phyloP scores from a whole-genome alignment of 1,140 invertebrate species.

The Caenorhabditis elegans region WBcel235 BX284603.4:6197501-6198000 shows the following conservation, averaged over 20 bases:
- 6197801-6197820: constrained; percentile 19
- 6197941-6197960: constrained; percentile 10
- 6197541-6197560: neutral
- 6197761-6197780: neutral
- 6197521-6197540: constrained; percentile 33
- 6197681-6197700: constrained; percentile 36
- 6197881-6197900: neutral
- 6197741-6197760: neutral
- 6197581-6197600: constrained; percentile 87
- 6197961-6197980: constrained; percentile 15
- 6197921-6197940: neutral
- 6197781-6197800: constrained; percentile 8
- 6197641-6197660: neutral
- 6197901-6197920: neutral
- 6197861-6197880: neutral
- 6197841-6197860: neutral
- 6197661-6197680: constrained; percentile 34
- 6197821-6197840: neutral
- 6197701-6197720: constrained; percentile 40
- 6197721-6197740: constrained; percentile 20
- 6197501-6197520: neutral
- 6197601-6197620: constrained; percentile 94
- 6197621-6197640: constrained; percentile 68
- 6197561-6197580: constrained; percentile 71
- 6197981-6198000: neutral